Base-by-base conservation (phyloP, 2,113 vertebrate species). In the Oostethus manadensis region DNA sequence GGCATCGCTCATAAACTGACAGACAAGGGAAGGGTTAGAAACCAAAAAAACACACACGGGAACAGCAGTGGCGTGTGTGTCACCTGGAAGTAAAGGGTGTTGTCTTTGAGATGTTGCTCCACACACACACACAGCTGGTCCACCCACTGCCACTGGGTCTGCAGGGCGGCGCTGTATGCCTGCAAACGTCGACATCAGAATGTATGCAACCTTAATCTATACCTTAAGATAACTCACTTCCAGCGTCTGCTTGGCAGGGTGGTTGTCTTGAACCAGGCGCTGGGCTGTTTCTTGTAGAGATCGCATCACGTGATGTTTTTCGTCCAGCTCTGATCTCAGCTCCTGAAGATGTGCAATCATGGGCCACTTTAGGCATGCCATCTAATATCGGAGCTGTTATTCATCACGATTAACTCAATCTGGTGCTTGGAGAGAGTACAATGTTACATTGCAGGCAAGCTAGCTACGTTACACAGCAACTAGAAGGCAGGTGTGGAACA, bases 101-200 rank as follows among this genome's bases (percentile, higher is more conserved):
- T 99, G 76, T 97, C 97, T 82, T 91, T 94, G 48, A 98, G 89
- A 4, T 99, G 96, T 72, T 96, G 94, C 60, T 98, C 97, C 38
- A 99, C 94, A 17, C 95, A 99, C 29, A 94, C 65, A 66, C 94
- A 97, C 4, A 99, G 89, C 87, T 99, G 93, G 58, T 90, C 90
- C 58, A 99, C 93, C 97, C 97, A 98, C 82, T 95, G 94, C 91
- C 96, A 91, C 68, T 99, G 97, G 1, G 90, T 95, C 86, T 94
- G 93, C 64, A 97, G 89, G 0, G 97, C 97, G 2, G 96, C 96
- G 0, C 93, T 94, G 85, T 99, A 98, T 4, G 96, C 97, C 96
- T 99, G 83, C 1, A 1, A 13, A 65, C 14, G n/a, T n/a, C n/a
- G n/a, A n/a, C n/a, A 58, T 1, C n/a, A n/a, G 59, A 14, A 44